A percentile compares a stretch with the other conserved stretches of the same genome.
Conservation (phyloP, 2,888 invertebrate genomes). For the Drosophila paracracens region DNA sequence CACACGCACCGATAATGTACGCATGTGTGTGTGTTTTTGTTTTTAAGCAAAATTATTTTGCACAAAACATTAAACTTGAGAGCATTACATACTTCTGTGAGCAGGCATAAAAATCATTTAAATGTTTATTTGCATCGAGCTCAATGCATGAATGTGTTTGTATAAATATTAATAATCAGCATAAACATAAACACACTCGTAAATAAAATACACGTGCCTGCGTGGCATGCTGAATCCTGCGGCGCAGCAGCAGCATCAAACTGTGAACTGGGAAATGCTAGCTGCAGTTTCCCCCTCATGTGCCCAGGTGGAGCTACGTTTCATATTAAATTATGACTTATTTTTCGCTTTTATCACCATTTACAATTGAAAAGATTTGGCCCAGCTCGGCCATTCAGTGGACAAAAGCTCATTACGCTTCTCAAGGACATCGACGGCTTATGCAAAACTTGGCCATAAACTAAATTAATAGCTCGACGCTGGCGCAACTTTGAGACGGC, state of each 20-base stretch:
- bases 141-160: slow-evolving; percentile 54
- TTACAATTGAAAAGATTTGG: slow-evolving; percentile 57
- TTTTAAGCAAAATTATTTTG: slow-evolving; percentile 60
- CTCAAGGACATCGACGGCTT: slow-evolving; percentile 57
- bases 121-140: slow-evolving; percentile 59
- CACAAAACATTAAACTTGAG: slow-evolving; percentile 70
- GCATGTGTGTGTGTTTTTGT: slow-evolving; percentile 11
- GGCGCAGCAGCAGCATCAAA: slow-evolving; percentile 41
- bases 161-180: slow-evolving; percentile 71
- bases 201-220: slow-evolving; percentile 54
- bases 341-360: slow-evolving; percentile 53
- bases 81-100: slow-evolving; percentile 58
- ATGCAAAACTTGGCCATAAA: slow-evolving; percentile 56
- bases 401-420: slow-evolving; percentile 57
- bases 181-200: slow-evolving; percentile 54
- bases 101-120: slow-evolving; percentile 72
- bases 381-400: slow-evolving; percentile 17
- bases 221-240: slow-evolving; percentile 31
- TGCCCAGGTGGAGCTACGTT: slow-evolving; percentile 25
- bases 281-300: slow-evolving; percentile 20
- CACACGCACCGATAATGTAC: slow-evolving; percentile 19
- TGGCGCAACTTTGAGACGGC: slow-evolving; percentile 44
- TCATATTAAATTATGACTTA: slow-evolving; percentile 60
- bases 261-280: slow-evolving; percentile 20
- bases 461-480: slow-evolving; percentile 57